Conservation (phyloP, 2,888 invertebrate species). For the Galerucella calmariensis region DNA sequence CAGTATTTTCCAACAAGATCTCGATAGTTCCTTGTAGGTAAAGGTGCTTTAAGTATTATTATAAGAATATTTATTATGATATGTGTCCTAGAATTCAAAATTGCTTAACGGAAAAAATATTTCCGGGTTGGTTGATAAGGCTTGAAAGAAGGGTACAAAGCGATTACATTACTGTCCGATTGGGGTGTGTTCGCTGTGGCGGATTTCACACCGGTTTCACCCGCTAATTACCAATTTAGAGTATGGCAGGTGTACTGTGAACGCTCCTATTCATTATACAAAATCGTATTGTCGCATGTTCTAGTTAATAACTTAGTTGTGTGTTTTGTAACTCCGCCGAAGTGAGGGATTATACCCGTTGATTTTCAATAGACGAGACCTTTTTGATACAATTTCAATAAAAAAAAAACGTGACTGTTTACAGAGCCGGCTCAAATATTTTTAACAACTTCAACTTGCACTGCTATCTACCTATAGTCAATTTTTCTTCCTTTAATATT, state of each 20-base stretch:
- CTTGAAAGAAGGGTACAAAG: conserved; percentile 37
- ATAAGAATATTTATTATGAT: not conserved
- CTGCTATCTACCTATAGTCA: not conserved
- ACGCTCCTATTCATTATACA: conserved; percentile 59
- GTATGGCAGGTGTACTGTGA: conserved; percentile 61
- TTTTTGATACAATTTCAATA: conserved; percentile 6
- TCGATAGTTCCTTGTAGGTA: no score
- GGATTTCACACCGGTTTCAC: conserved; percentile 65
- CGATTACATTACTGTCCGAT: conserved; percentile 64
- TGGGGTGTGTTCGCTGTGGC: conserved; percentile 64
- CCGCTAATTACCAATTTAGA: conserved; percentile 66
- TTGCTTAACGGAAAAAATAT: not conserved
- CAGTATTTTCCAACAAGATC: no score
- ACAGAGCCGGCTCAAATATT: not conserved
- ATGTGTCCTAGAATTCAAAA: not conserved
- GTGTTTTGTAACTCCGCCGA: conserved; percentile 44
- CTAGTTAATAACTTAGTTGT: conserved; percentile 60
- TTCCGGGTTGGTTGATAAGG: conserved; percentile 23
- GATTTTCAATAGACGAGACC: conserved; percentile 1
- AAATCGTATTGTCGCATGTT: conserved; percentile 61
- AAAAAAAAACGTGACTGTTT: not conserved
- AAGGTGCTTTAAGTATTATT: conserved; percentile 1
- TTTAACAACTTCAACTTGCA: not conserved
- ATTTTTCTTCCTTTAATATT: no score
- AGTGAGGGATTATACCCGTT: conserved; percentile 11